Conservation (phyloP, 37 sponge, comb jelly and placozoan species). For the Chondrosia reniformis region DNA sequence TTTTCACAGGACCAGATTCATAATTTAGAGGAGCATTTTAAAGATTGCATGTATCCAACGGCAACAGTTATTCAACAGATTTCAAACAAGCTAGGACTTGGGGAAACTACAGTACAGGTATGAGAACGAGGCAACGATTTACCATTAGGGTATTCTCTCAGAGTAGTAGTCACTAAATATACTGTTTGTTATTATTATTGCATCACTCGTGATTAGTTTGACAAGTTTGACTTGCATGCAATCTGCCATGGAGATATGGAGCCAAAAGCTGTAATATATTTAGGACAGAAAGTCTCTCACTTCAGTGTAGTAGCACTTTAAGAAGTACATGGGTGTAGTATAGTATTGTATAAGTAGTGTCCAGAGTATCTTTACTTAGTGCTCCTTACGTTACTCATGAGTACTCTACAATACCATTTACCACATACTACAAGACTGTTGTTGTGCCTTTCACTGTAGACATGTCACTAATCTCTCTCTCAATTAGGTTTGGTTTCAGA, state of each 20-base stretch:
- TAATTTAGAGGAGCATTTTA: background rate
- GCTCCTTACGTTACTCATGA: too few species aligned
- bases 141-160: background rate
- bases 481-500: constrained; percentile 44
- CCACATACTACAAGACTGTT: background rate
- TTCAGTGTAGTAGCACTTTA: too few species aligned
- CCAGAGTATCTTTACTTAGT: too few species aligned
- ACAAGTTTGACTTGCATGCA: background rate
- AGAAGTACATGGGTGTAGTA: too few species aligned
- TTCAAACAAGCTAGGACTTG: background rate
- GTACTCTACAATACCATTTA: background rate
- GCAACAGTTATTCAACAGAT: background rate
- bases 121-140: background rate
- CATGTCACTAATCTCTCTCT: too few species aligned
- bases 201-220: too few species aligned
- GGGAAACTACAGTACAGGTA: constrained; percentile 10
- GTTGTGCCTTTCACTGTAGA: background rate
- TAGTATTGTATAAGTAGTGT: too few species aligned
- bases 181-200: too few species aligned
- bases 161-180: background rate
- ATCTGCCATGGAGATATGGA: too few species aligned
- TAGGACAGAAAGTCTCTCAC: too few species aligned
- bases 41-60: constrained; percentile 14
- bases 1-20: constrained; percentile 9
- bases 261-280: too few species aligned